These are phyloP conservation scores for Aepyceros melampus DNA, from an alignment of 2,113 vertebrate genomes.

Conservation along the genomic window DNA sequence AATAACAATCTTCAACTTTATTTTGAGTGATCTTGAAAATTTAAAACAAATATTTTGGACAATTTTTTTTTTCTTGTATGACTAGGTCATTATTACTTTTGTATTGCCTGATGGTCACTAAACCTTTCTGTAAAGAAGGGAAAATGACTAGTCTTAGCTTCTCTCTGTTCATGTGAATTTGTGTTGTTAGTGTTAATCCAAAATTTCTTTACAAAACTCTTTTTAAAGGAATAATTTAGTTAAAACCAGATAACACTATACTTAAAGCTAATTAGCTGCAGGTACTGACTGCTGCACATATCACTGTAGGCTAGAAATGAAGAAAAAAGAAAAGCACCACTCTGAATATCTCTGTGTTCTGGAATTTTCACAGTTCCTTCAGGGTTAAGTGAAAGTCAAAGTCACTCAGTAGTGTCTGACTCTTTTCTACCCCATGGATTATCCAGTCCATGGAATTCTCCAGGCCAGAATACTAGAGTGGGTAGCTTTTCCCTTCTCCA, in stretches of 20 bases:
- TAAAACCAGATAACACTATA: background rate
- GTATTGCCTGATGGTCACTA: background rate
- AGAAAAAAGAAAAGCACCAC: background rate
- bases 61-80: background rate
- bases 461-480: background rate
- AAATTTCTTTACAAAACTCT: background rate
- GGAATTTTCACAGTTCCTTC: background rate
- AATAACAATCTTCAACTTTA: background rate
- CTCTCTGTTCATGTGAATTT: background rate
- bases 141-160: background rate
- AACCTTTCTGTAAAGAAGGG: background rate
- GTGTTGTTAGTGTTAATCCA: background rate
- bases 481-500: background rate
- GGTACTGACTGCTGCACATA: background rate
- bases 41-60: background rate
- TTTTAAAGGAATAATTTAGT: background rate
- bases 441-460: background rate
- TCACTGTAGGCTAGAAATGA: background rate
- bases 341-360: background rate
- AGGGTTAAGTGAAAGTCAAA: background rate
- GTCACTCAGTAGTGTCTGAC: background rate
- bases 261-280: background rate
- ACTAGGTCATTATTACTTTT: background rate
- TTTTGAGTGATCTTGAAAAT: background rate
- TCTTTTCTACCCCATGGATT: background rate